Base-by-base conservation (phyloP, 1,140 invertebrate genomes). In the Papilio glaucus region DNA sequence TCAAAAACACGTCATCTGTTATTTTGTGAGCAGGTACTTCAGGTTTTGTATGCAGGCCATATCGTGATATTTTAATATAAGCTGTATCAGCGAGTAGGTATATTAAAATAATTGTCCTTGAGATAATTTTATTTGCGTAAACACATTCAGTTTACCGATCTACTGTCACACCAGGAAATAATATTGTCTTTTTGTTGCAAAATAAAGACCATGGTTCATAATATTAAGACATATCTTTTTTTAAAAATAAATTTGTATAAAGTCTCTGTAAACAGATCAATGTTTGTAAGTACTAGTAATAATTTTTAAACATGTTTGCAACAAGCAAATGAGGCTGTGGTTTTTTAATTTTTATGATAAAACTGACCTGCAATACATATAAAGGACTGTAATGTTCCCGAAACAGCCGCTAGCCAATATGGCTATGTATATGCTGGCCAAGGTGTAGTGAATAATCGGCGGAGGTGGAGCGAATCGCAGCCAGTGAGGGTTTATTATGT, bases 361-460 rank as follows among this genome's bases (percentile, higher is more conserved):
- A 37, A 63, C 73, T 93, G 82, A 95, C 95, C 93, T 95, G 18
- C 93, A 76, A 81, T 95, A 95, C 89, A 95, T 94, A 73, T 92
- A 93, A 68, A 96, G 94, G n/a, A 96, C 95, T 4, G 95, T 84
- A 1, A 88, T 88, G 83, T 96, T 96, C 33, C 96, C 96, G 42
- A 92, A 86, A 45, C 94, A 88, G 3, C 96, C 96, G 8, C 95
- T 77, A 10, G 94, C 77, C 77, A 95, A 94, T 73, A 96, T 92
- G 4, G 95, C 72, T 15, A 94, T 84, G 80, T 96, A 96, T 0
- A 95, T 67, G 1, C 84, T 84, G 3, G 93, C 95, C 57, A 96
- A 85, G 0, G 89, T 84, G 76, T 95, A 95, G 72, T 95, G 94
- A 13, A 93, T 80, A 1, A 74, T 77, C n/a, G 93, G 88, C 7